A percentile compares a stretch with the other conserved stretches of the same genome.
These are phyloP conservation scores for Odontesthes bonariensis DNA, from an alignment of 2,113 vertebrate genomes.

Conservation along the genomic window DNA sequence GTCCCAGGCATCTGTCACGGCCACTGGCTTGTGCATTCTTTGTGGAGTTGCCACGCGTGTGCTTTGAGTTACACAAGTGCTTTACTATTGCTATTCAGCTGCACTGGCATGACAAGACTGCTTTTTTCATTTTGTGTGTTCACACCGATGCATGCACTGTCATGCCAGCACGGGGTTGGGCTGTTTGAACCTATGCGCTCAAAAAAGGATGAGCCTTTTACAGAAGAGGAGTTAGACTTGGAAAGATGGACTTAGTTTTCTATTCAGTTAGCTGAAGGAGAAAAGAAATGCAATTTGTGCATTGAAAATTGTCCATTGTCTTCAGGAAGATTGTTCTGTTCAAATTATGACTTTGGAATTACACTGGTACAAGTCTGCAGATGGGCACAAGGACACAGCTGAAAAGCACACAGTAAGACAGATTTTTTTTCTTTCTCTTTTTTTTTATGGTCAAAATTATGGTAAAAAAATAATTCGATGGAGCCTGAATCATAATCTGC, in stretches of 20 bases:
- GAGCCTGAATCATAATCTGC: conserved; percentile 43
- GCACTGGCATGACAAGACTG: neutral
- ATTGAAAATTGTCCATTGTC: conserved; percentile 73
- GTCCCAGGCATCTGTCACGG: conserved; percentile 66
- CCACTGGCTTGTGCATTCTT: conserved; percentile 46
- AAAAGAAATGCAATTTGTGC: conserved; percentile 70
- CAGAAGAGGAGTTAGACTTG: conserved; percentile 1
- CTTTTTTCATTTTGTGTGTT: conserved; percentile 29
- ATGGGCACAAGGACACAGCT: conserved; percentile 43
- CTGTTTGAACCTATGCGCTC: conserved; percentile 25
- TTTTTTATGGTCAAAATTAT: conserved; percentile 12
- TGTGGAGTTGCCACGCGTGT: conserved; percentile 43
- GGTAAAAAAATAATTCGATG: conserved; percentile 32
- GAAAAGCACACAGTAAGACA: conserved; percentile 44
- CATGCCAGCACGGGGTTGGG: neutral
- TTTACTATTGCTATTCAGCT: conserved; percentile 24
- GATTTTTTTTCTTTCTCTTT: conserved; percentile 4
- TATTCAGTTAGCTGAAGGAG: conserved; percentile 51
- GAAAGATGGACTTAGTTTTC: conserved; percentile 31
- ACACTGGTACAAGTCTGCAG: conserved; percentile 40
- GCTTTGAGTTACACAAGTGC: conserved; percentile 17
- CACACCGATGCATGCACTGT: conserved; percentile 8
- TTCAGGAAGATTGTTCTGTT: conserved; percentile 68
- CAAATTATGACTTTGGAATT: conserved; percentile 67
- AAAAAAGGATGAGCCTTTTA: neutral